Conservation (phyloP, 2,797 vertebrate species). For the Tinamus major region DNA sequence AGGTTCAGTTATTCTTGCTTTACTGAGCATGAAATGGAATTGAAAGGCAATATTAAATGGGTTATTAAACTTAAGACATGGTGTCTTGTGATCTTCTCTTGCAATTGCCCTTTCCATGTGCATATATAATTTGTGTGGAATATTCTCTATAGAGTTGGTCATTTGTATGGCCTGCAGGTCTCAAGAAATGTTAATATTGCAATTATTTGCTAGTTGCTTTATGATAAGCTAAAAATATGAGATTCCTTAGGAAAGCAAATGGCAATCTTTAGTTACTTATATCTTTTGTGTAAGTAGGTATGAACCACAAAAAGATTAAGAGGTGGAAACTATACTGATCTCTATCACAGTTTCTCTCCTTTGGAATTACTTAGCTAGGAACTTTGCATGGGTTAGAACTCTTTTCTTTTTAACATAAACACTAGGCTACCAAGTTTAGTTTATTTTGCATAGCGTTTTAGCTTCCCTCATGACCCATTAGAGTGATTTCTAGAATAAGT, state of each 20-base stretch:
- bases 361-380: background rate
- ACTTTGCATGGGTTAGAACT: background rate
- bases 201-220: conserved; percentile 29
- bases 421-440: background rate
- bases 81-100: conserved; percentile 74
- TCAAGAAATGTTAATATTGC: conserved; percentile 40
- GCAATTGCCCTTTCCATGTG: conserved; percentile 54
- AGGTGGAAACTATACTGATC: background rate
- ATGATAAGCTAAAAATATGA: conserved; percentile 21
- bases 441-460: background rate
- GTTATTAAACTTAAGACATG: conserved; percentile 82
- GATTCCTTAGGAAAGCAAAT: background rate
- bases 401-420: background rate
- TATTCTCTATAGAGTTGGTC: conserved; percentile 32
- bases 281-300: background rate
- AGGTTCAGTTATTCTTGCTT: conserved; percentile 81
- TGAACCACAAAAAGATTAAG: background rate
- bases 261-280: conserved; percentile 9
- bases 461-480: background rate
- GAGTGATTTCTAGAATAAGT: background rate
- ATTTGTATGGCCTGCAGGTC: conserved; percentile 49
- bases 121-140: conserved; percentile 42
- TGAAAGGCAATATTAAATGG: conserved; percentile 82
- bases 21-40: conserved; percentile 85
- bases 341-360: background rate